phyloP scores from a whole-genome alignment of 2,797 vertebrate species.

The Schizopygopsis pylzovi region DNA sequence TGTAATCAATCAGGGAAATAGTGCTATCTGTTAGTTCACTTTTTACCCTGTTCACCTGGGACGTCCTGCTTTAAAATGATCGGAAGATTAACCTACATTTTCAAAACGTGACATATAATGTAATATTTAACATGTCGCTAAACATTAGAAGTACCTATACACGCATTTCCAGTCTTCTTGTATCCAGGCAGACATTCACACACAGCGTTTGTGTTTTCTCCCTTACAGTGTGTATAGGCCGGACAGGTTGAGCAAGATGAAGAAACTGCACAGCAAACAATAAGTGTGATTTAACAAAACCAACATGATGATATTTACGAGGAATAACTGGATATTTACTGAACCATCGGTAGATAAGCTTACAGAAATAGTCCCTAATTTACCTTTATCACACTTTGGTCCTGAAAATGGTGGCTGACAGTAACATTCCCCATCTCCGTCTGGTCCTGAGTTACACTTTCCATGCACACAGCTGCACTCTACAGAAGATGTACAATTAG shows the following conservation, averaged over 20 bases:
- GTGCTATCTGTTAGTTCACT: background rate
- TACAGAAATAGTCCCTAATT: background rate
- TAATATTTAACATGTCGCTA: background rate
- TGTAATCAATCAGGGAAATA: background rate
- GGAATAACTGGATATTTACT: background rate
- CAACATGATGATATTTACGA: background rate
- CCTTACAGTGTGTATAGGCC: conserved; percentile 79
- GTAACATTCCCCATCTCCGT: conserved; percentile 84
- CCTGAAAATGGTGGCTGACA: conserved; percentile 90
- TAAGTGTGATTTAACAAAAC: background rate
- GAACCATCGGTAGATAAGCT: background rate
- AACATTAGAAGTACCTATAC: conserved; percentile 67
- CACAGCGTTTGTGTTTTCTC: conserved; percentile 50
- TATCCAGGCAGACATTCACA: conserved; percentile 87
- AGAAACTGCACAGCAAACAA: conserved; percentile 75
- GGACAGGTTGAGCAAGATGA: conserved; percentile 79
- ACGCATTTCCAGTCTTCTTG: conserved; percentile 66
- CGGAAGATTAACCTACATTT: background rate
- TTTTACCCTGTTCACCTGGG: background rate
- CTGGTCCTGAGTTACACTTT: conserved; percentile 79
- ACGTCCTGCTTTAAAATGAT: background rate
- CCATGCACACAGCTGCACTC: conserved; percentile 87
- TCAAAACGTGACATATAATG: background rate
- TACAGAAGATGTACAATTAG: conserved; percentile 58
- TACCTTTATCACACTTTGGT: conserved; percentile 86